phyloP scores from a whole-genome alignment of 2,888 invertebrate genomes.

The Lochmaea capreae region DNA sequence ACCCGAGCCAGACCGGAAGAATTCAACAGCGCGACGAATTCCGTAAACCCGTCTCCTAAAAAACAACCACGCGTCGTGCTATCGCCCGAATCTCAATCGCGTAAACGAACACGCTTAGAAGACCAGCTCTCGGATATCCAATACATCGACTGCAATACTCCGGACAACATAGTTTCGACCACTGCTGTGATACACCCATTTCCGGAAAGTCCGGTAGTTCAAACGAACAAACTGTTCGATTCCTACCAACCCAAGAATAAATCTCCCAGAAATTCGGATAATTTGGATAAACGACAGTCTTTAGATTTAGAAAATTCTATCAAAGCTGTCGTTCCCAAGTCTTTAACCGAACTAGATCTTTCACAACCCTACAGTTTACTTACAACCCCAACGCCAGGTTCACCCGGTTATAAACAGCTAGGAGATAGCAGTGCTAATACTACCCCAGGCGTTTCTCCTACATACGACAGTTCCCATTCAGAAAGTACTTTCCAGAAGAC shows the following conservation, averaged over 20 bases:
- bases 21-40: slow-evolving; percentile 67
- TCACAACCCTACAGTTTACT: slow-evolving; percentile 55
- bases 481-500: slow-evolving; percentile 50
- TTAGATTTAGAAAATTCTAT: slow-evolving; percentile 57
- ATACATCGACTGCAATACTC: slow-evolving; percentile 84
- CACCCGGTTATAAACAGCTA: slow-evolving; percentile 61
- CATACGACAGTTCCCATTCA: slow-evolving; percentile 47
- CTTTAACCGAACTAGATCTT: slow-evolving; percentile 61
- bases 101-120: slow-evolving; percentile 79
- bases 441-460: slow-evolving; percentile 59
- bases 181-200: slow-evolving; percentile 60
- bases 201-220: slow-evolving; percentile 46
- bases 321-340: slow-evolving; percentile 56
- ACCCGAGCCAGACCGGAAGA: slow-evolving; percentile 70
- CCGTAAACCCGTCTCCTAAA: slow-evolving; percentile 72
- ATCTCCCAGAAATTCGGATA: slow-evolving; percentile 61
- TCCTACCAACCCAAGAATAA: slow-evolving; percentile 63
- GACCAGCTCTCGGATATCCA: slow-evolving; percentile 83
- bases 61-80: slow-evolving; percentile 70
- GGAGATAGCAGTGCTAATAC: slow-evolving; percentile 61
- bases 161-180: slow-evolving; percentile 69
- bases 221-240: slow-evolving; percentile 46
- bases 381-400: slow-evolving; percentile 60
- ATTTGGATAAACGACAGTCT: slow-evolving; percentile 59
- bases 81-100: slow-evolving; percentile 68